Conservation (phyloP, 2,113 vertebrate species). For the Paramisgurnus dabryanus region DNA sequence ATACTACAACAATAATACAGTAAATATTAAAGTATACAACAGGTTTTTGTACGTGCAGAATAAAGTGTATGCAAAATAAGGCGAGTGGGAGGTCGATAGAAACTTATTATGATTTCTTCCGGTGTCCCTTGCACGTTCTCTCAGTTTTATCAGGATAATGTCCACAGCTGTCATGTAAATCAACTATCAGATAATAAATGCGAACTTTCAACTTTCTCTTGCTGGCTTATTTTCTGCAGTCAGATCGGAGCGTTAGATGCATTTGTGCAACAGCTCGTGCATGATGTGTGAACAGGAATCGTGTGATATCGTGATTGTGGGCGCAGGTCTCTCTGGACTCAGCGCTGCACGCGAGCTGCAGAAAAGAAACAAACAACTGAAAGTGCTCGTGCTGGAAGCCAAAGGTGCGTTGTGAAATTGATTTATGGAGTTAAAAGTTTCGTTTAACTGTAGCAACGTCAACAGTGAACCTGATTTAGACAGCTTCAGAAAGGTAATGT, state of each 20-base stretch:
- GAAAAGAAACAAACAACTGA: constrained; percentile 60
- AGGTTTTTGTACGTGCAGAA: too few relatives aligned
- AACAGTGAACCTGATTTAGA: not conserved
- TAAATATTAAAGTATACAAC: too few relatives aligned
- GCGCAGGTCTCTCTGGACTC: constrained; percentile 73
- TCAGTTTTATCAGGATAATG: not conserved
- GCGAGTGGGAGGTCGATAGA: constrained; percentile 4
- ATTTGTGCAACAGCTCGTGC: not conserved
- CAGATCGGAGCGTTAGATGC: not conserved
- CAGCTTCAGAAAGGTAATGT: too few relatives aligned
- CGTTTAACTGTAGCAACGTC: not conserved
- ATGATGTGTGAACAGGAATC: constrained; percentile 46
- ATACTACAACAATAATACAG: too few relatives aligned
- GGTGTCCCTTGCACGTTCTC: not conserved
- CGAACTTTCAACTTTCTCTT: not conserved
- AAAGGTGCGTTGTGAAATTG: constrained; percentile 65
- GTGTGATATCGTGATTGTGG: constrained; percentile 74
- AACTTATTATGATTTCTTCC: not conserved
- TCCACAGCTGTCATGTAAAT: not conserved
- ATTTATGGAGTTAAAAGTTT: too few relatives aligned
- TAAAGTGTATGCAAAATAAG: too few relatives aligned
- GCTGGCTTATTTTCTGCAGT: not conserved
- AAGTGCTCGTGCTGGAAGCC: constrained; percentile 70
- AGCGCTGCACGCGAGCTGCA: constrained; percentile 67
- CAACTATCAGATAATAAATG: constrained; percentile 2